These are phyloP conservation scores for Alectoris magna DNA, from an alignment of 2,797 vertebrate genomes.

Conservation along the genomic window DNA sequence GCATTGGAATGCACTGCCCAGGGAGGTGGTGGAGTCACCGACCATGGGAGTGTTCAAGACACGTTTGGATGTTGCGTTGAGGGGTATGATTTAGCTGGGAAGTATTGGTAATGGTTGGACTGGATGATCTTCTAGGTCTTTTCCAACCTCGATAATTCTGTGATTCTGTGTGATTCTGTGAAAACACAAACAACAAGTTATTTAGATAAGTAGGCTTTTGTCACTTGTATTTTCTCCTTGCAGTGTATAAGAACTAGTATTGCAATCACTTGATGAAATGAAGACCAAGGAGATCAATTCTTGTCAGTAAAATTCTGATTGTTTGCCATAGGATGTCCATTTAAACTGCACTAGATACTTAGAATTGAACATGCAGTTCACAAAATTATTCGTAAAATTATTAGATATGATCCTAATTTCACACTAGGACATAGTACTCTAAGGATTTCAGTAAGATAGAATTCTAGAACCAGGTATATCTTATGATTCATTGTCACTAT, in stretches of 20 bases:
- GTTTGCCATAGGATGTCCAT: background rate
- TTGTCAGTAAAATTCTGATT: slow-evolving; percentile 16
- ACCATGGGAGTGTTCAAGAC: too few relatives aligned
- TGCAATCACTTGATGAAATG: background rate
- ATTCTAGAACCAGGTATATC: background rate
- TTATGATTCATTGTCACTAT: slow-evolving; percentile 28
- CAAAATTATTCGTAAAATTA: background rate
- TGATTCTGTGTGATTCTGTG: too few relatives aligned
- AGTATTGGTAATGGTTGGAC: too few relatives aligned
- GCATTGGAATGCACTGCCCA: too few relatives aligned
- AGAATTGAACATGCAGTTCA: background rate
- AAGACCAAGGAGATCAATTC: background rate
- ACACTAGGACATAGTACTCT: background rate
- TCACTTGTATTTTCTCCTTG: background rate
- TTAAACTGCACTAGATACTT: background rate
- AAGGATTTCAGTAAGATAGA: background rate
- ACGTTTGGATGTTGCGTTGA: too few relatives aligned
- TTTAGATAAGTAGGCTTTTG: background rate
- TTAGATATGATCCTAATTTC: background rate
- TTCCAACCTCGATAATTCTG: too few relatives aligned
- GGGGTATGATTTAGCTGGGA: too few relatives aligned
- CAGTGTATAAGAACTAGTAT: background rate
- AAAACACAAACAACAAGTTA: background rate
- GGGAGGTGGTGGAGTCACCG: too few relatives aligned
- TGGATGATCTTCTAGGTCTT: too few relatives aligned